Evolutionary conservation across 2,888 invertebrate species (phyloP).

Genomic region (Drosophila villosipedis): DNA sequence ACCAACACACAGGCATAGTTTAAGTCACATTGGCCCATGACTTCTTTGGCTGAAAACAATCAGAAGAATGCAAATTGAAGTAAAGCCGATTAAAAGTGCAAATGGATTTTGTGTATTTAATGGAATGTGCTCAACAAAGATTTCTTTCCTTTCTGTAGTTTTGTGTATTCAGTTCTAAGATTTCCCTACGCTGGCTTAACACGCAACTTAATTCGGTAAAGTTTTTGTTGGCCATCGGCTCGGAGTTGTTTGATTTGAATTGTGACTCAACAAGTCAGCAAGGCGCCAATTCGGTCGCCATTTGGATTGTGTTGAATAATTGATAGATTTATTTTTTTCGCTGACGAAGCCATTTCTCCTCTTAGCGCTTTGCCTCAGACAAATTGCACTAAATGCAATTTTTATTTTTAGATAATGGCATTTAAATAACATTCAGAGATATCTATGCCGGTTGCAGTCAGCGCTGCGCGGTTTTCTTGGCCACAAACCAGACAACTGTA

Average conservation of each 20-base stretch:
- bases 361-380: not conserved
- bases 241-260: not conserved
- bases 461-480: not conserved
- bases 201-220: slow-evolving; percentile 55
- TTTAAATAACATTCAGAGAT: not conserved
- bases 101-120: slow-evolving; percentile 66
- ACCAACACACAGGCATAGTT: slow-evolving; percentile 7
- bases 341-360: not conserved
- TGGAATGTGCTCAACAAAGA: slow-evolving; percentile 31
- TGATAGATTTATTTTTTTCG: slow-evolving; percentile 1
- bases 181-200: not conserved
- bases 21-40: not conserved
- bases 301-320: slow-evolving; percentile 8
- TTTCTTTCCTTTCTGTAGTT: slow-evolving; percentile 3
- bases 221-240: slow-evolving; percentile 51
- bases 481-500: slow-evolving; percentile 1
- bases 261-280: slow-evolving; percentile 47
- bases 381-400: not conserved
- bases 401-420: not conserved
- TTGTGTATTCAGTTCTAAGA: not conserved
- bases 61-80: slow-evolving; percentile 67
- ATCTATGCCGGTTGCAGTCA: not conserved
- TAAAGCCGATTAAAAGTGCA: slow-evolving; percentile 64
- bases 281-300: not conserved
- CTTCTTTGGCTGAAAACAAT: slow-evolving; percentile 45